Evolutionary conservation across 2,888 invertebrate genomes (phyloP), one percentile per base, ranked within the genome.

Genomic region (Chirona hameri): DNA sequence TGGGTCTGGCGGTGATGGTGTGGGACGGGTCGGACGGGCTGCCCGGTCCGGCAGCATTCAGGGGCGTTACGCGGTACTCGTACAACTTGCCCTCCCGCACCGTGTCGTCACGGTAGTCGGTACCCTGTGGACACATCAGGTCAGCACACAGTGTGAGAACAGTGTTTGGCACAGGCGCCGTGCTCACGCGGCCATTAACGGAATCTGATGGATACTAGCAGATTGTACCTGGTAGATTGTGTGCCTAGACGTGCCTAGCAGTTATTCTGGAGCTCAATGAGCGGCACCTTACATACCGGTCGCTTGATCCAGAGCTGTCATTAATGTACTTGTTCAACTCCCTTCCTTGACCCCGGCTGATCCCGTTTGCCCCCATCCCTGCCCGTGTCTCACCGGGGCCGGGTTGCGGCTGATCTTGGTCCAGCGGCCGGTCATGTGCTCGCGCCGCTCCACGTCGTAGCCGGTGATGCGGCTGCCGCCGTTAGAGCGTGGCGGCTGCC

Each of bases 401-500:
- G 96, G 95, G 84, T 95, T 94, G 86, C 93, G 95, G 89, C 94
- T 97, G 82, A 97, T 88, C 88, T 96, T 96, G 84, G 96, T 92
- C 98, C 99, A 99, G 87, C 98, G 92, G 82, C 97, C 96, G 84
- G 96, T 95, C 85, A 89, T 88, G 83, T 94, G 91, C 87, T 98
- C 97, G 84, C 96, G 91, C 83, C 97, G 91, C 88, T 98, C 97
- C 85, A 98, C 91, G 86, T 97, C 96, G 87, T 97, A 99, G 65
- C 98, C 98, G 84, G 94, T 90, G 87, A 99, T 96, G 80, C 95
- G 94, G 14, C 98, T 96, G 82, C 99, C 99, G 84, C 99, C 99
- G 87, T 97, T 97, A 86, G 95, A 96, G 86, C 95, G 94, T 7
- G 99, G 99, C 52, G 96, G 92, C 65, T 93, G 92, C 99, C 99